Evolutionary conservation across 23 tunicate species (phyloP).

Genomic region (Ascidia mentula): DNA sequence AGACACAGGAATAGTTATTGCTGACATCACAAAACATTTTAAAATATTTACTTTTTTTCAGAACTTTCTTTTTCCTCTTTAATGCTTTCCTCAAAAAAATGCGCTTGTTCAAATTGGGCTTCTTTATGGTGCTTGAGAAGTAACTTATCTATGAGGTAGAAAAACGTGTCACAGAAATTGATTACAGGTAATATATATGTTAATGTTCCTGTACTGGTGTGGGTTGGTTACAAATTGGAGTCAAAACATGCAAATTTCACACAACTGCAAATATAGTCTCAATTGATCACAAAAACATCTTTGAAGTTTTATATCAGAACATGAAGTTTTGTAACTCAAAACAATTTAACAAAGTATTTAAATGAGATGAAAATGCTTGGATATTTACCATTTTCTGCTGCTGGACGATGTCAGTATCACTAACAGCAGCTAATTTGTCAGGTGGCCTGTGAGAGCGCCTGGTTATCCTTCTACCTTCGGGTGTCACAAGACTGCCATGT

Average conservation of each 20-base stretch:
- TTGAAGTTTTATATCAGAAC: too few species aligned
- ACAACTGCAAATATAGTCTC: too few species aligned
- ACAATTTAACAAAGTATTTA: too few species aligned
- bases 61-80: not conserved
- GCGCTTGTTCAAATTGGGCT: not conserved
- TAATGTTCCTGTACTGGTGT: too few species aligned
- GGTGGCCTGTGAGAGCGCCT: conserved; percentile 64
- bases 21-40: too few species aligned
- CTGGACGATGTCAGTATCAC: conserved; percentile 3
- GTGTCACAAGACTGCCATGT: conserved; percentile 55
- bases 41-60: not conserved
- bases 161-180: not conserved
- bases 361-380: too few species aligned
- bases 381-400: conserved; percentile 42
- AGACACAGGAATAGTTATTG: too few species aligned
- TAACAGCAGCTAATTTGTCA: conserved; percentile 47
- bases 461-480: conserved; percentile 72
- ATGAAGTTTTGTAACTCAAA: too few species aligned
- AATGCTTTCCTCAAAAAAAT: not conserved
- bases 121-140: not conserved
- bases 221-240: too few species aligned
- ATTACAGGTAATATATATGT: too few species aligned
- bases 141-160: not conserved
- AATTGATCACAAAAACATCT: too few species aligned
- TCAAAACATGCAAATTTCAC: too few species aligned